Base-by-base conservation (phyloP, 2,888 invertebrate genomes). In the Agrenia bidenticulata region DNA sequence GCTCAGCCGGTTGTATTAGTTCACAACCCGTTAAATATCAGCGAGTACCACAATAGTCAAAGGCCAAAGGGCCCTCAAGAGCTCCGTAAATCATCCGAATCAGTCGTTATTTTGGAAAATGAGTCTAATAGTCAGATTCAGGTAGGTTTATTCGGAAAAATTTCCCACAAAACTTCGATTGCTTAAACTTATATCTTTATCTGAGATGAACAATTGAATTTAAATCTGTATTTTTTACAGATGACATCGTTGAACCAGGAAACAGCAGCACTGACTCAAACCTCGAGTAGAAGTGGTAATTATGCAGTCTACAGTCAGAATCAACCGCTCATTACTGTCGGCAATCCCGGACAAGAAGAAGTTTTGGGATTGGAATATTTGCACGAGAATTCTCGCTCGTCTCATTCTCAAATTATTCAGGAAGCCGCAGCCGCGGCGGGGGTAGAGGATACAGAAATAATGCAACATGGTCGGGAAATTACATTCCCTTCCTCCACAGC, bases 1-100 rank as follows among this genome's bases (percentile, higher is more conserved):
- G 50, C 62, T 19, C 68, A 69, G 41, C 65, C 65, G 13, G 64
- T 69, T 56, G 37, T 69, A 7, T 66, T 69, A 27, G 63, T 69
- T 37, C 68, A 64, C 7, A 68, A 63, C 45, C 61, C 49, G n/a
- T 32, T 27, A 32, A 55, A 55, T 9, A 9, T 15, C 5, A 55
- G 9, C 9, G 55, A 55, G 17, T 55, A 55, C 19, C 37, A 55
- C n/a, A n/a, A n/a, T 55, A 13, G 45, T 32, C 32, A 32, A 45
- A 45, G 19, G n/a, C 5, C 5, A 5, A 5, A 15, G 15, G 45
- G n/a, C 5, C 45, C 15, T 45, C 15, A 5, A n/a, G 32, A 32
- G 45, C 45, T 9, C n/a, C n/a, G 45, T 45, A 5, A 15, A 45
- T 5, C 9, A 45, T 15, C 51, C 2, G 51, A 51, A 21, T 11